A percentile compares a stretch with the other conserved stretches of the same genome.
Evolutionary conservation across 2,797 vertebrate genomes (phyloP).

Genomic region (Thunnus albacares): DNA sequence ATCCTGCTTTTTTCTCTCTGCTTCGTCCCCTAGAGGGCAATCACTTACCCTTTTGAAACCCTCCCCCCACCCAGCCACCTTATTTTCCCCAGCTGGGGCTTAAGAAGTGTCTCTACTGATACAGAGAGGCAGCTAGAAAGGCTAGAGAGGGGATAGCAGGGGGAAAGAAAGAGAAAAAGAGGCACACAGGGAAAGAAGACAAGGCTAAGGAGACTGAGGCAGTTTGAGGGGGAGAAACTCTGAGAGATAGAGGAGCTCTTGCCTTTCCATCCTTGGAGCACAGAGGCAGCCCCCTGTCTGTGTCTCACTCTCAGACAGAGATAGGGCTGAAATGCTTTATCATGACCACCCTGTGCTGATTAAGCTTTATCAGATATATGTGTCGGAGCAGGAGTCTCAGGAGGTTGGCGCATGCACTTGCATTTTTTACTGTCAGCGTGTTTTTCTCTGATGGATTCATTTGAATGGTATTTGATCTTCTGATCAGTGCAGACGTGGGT

Average conservation of each 20-base stretch:
- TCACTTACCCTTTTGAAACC: constrained; percentile 87
- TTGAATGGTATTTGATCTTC: constrained; percentile 44
- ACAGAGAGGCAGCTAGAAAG: constrained; percentile 64
- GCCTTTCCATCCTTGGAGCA: constrained; percentile 50
- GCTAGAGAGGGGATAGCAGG: constrained; percentile 35
- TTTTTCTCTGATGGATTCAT: constrained; percentile 57
- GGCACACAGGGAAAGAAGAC: constrained; percentile 35
- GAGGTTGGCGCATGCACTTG: constrained; percentile 70
- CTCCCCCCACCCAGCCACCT: constrained; percentile 82
- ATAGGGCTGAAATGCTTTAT: constrained; percentile 84
- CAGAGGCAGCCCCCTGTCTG: constrained; percentile 45
- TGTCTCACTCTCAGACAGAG: constrained; percentile 66
- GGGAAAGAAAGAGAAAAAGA: constrained; percentile 39
- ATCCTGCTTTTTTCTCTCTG: constrained; percentile 76
- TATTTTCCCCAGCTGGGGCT: constrained; percentile 81
- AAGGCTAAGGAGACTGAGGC: constrained; percentile 49
- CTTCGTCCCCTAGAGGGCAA: constrained; percentile 90
- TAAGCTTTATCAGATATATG: constrained; percentile 81
- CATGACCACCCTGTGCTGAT: constrained; percentile 80
- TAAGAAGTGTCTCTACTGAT: constrained; percentile 80
- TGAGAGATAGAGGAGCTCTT: constrained; percentile 41
- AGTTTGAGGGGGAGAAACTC: constrained; percentile 40
- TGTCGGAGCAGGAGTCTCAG: constrained; percentile 70
- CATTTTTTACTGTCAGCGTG: constrained; percentile 61
- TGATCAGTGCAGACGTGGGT: constrained; percentile 36